Evolutionary conservation across 2,888 invertebrate species (phyloP).

Genomic region (Trichogramma dendrolimi): DNA sequence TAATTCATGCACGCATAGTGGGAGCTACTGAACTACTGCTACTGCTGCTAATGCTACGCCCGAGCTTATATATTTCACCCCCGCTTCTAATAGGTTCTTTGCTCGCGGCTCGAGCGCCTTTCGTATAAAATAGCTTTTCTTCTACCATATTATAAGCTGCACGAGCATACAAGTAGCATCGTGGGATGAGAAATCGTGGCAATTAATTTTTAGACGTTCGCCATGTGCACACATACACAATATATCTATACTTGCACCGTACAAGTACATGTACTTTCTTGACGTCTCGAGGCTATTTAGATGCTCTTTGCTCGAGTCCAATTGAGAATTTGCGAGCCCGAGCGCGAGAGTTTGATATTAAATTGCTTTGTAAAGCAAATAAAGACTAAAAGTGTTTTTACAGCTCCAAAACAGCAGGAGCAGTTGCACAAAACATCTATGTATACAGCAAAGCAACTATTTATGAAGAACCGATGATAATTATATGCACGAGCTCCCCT

Average conservation of each 20-base stretch:
- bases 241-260: too few species aligned
- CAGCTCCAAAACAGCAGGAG: not conserved
- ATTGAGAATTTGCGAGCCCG: not conserved
- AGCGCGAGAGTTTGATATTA: not conserved
- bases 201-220: constrained; percentile 21
- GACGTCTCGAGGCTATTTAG: constrained; percentile 1
- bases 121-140: too few species aligned
- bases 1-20: constrained; percentile 20
- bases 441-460: not conserved
- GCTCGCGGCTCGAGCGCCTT: too few species aligned
- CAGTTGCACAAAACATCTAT: not conserved
- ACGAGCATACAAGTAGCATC: not conserved
- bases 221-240: not conserved
- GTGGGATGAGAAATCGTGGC: constrained; percentile 19
- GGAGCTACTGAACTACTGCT: not conserved
- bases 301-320: not conserved
- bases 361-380: not conserved
- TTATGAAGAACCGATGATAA: too few species aligned
- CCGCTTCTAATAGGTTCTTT: too few species aligned
- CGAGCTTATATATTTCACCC: too few species aligned
- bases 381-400: not conserved
- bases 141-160: too few species aligned
- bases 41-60: too few species aligned
- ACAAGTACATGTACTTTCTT: not conserved
- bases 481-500: too few species aligned